phyloP scores from a whole-genome alignment of 1,140 invertebrate genomes.

The Lasaia peninsularis region DNA sequence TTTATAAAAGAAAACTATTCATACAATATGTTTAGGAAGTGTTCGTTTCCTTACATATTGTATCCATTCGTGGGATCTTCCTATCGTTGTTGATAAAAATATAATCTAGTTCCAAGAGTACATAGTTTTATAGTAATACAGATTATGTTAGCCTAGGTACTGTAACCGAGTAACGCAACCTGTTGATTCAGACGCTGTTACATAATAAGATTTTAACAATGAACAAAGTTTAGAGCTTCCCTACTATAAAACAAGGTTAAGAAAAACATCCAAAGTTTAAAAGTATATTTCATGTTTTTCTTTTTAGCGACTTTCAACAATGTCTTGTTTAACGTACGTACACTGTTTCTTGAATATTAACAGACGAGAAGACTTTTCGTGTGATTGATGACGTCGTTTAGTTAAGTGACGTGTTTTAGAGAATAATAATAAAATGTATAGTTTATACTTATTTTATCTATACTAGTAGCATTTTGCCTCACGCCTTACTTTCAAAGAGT shows the following conservation, averaged over 20 bases:
- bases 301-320: constrained; percentile 1
- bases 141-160: constrained; percentile 20
- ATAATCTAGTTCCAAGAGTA: no score
- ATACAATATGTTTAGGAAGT: no score
- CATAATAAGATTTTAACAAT: constrained; percentile 32
- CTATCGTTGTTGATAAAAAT: no score
- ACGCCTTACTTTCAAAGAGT: no score
- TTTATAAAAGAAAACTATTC: no score
- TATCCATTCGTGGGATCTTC: no score
- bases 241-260: constrained; percentile 13
- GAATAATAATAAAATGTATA: no score
- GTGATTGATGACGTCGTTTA: not conserved
- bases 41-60: no score
- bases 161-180: constrained; percentile 24
- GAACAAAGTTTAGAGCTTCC: constrained; percentile 25
- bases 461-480: no score
- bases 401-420: not conserved
- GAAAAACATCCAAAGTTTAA: constrained; percentile 15
- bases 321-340: not conserved
- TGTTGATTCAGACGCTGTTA: constrained; percentile 29
- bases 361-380: not conserved
- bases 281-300: constrained; percentile 15
- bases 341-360: not conserved
- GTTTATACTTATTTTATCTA: no score
- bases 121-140: not conserved